phyloP scores from a whole-genome alignment of 2,113 vertebrate species.

The Chunga burmeisteri region DNA sequence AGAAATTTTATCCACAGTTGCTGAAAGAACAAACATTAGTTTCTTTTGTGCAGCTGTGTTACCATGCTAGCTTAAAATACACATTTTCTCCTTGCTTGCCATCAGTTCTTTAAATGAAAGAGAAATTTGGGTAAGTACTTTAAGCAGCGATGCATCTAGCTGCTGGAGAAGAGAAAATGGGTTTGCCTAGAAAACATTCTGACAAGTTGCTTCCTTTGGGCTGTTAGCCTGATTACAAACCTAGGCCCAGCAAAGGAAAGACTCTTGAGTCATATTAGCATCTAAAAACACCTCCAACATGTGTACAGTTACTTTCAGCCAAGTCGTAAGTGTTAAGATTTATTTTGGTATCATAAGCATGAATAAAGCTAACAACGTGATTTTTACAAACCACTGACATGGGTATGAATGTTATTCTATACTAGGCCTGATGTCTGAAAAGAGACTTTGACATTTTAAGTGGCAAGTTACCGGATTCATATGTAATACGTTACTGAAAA shows the following conservation, averaged over 20 bases:
- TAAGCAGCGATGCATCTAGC: not conserved
- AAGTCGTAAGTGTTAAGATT: not conserved
- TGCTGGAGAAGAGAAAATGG: not conserved
- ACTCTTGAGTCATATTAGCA: not conserved
- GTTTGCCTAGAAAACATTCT: not conserved
- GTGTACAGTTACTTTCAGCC: not conserved
- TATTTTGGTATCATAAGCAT: not conserved
- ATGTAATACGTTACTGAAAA: not conserved
- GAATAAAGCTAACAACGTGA: not conserved
- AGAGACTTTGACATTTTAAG: not conserved
- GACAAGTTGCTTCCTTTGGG: not conserved
- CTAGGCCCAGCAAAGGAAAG: not conserved
- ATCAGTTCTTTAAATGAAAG: not conserved
- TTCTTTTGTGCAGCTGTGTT: not conserved
- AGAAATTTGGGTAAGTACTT: not conserved
- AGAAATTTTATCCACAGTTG: constrained; percentile 76
- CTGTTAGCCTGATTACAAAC: not conserved
- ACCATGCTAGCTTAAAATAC: not conserved
- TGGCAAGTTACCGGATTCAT: not conserved
- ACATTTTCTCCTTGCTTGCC: not conserved
- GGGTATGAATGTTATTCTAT: not conserved
- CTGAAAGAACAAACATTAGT: constrained; percentile 56
- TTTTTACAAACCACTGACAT: not conserved
- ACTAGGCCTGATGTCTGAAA: not conserved
- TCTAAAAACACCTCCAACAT: not conserved